phyloP scores from a whole-genome alignment of 2,888 invertebrate species.

The Drosophila affinis region DNA sequence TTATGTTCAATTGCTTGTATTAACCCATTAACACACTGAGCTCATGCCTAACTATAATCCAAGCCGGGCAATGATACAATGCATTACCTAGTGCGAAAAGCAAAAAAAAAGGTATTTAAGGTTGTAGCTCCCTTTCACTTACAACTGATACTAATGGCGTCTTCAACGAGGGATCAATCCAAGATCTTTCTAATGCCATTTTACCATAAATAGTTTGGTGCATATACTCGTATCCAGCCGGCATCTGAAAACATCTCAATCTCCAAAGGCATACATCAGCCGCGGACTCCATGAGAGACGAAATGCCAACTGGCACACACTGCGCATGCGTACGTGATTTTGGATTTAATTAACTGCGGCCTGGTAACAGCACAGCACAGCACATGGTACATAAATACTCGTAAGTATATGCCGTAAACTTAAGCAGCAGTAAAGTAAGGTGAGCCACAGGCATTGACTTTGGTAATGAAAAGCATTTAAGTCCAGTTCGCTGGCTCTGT shows the following conservation, averaged over 20 bases:
- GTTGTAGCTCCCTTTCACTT: constrained; percentile 62
- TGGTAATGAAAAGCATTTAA: constrained; percentile 64
- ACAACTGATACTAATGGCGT: constrained; percentile 35
- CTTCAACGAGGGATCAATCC: constrained; percentile 14
- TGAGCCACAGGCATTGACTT: constrained; percentile 57
- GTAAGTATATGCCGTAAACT: background rate
- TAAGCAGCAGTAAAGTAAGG: constrained; percentile 31
- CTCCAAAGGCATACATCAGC: constrained; percentile 15
- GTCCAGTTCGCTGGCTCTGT: constrained; percentile 8
- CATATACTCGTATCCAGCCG: background rate
- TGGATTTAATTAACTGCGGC: constrained; percentile 55
- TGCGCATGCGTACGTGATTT: constrained; percentile 64
- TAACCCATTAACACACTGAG: constrained; percentile 60
- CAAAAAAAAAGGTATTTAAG: background rate
- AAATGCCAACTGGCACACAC: constrained; percentile 46
- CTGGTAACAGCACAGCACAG: constrained; percentile 19
- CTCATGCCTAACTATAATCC: constrained; percentile 56
- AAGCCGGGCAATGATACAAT: constrained; percentile 26
- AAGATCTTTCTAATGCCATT: constrained; percentile 44
- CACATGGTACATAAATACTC: background rate
- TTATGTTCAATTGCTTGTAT: constrained; percentile 48
- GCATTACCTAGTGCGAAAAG: constrained; percentile 8
- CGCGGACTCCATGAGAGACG: constrained; percentile 2
- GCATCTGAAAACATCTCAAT: constrained; percentile 56
- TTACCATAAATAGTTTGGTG: constrained; percentile 49